Evolutionary conservation across 2,888 invertebrate species (phyloP), one percentile per base, ranked within the genome.

Genomic region (Acanthosepion esculentum): DNA sequence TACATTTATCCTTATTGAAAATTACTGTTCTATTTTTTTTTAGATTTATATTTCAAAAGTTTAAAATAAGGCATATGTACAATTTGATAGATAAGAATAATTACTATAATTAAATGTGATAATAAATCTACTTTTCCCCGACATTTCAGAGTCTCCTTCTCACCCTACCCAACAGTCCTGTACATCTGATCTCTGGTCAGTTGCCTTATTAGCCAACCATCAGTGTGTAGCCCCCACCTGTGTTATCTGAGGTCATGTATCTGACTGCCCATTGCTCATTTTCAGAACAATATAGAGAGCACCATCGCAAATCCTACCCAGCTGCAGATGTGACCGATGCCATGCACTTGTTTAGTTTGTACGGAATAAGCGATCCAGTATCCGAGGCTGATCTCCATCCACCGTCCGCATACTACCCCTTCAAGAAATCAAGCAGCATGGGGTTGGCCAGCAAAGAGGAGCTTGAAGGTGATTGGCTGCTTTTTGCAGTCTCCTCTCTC

Each of bases 341-440:
- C 41, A 95, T 95, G 94, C 96, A 95, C 95, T 95, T 96, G 92
- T 95, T 95, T 92, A 95, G 95, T 78, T 94, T 94, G 33, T 95
- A 95, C 95, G 96, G 96, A 94, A 95, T 95, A 94, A 96, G 96
- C 94, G 94, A 95, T 95, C 95, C 95, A 93, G 94, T 95, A 92
- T 94, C 95, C 8, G 96, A 96, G 95, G 95, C 96, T 55, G 95
- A 95, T 55, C 95, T 94, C 33, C 95, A 95, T 95, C 95, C 96
- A 94, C 96, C 96, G 41, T 92, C 92, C 92, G 92, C 48, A 92
- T 92, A 92, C 50, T 96, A 96, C 96, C 96, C 96, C 95, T 97
- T 97, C 95, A 95, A 96, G 95, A 97, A 97, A 95, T 97, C 97
- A n/a, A 96, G 96, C 95, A 97, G 97, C 95, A 97, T 97, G 97